Percentiles rank a stretch among this genome's conserved stretches.
Conservation (phyloP, 2,113 vertebrate genomes). For the Petromus typicus region DNA sequence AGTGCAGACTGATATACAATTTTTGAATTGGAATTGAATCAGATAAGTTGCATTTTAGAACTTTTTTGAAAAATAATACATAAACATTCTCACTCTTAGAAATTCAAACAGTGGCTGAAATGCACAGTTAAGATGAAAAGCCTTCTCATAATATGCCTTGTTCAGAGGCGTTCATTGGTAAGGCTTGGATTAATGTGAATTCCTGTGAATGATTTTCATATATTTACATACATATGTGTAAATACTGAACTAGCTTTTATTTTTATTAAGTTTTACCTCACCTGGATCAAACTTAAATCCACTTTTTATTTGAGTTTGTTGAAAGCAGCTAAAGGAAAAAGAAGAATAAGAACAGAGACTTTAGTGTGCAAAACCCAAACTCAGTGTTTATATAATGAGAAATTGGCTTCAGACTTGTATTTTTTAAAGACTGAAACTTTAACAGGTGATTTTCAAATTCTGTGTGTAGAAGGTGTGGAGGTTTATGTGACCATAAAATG, state of each 20-base stretch:
- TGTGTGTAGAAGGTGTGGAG: neutral
- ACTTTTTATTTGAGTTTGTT: neutral
- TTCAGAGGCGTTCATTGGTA: neutral
- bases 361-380: neutral
- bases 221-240: neutral
- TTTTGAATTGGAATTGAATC: slow-evolving; percentile 31
- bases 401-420: neutral
- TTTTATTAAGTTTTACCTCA: neutral
- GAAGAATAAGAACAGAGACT: neutral
- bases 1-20: neutral
- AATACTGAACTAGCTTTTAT: slow-evolving; percentile 22
- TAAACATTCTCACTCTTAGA: neutral
- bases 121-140: neutral
- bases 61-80: neutral
- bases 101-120: neutral
- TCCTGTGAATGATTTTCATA: neutral
- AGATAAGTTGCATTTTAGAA: neutral
- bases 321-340: neutral
- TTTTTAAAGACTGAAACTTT: neutral
- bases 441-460: neutral
- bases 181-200: neutral
- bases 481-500: neutral
- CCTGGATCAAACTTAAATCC: slow-evolving; percentile 5
- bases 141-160: neutral
- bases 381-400: neutral